Evolutionary conservation across 2,797 vertebrate species (phyloP).

Genomic region (Luscinia megarhynchos): DNA sequence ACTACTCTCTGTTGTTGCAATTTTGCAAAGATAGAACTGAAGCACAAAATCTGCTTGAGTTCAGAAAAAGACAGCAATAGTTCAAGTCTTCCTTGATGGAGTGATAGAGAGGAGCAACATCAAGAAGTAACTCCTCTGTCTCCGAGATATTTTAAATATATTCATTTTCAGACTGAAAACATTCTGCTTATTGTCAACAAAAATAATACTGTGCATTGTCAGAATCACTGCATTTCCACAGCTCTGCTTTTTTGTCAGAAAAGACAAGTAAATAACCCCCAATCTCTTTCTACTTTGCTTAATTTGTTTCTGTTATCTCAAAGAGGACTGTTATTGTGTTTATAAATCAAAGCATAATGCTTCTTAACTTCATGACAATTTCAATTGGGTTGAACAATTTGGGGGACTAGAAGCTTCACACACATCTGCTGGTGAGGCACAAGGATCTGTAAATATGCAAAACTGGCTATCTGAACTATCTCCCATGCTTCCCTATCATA

Average conservation of each 20-base stretch:
- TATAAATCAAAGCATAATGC: slow-evolving; percentile 33
- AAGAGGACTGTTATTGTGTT: slow-evolving; percentile 39
- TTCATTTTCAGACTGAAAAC: not conserved
- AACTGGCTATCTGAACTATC: not conserved
- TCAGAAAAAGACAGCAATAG: not conserved
- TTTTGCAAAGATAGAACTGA: not conserved
- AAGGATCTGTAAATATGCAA: not conserved
- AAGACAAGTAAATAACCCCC: slow-evolving; percentile 52
- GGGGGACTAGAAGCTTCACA: not conserved
- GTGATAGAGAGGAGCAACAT: not conserved
- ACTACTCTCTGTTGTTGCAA: not conserved
- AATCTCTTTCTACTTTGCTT: slow-evolving; percentile 53
- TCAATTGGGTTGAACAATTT: slow-evolving; percentile 21
- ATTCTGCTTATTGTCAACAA: slow-evolving; percentile 30
- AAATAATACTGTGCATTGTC: slow-evolving; percentile 13
- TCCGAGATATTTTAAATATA: slow-evolving; percentile 20
- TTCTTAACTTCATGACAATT: slow-evolving; percentile 28
- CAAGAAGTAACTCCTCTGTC: not conserved
- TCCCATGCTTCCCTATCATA: not conserved
- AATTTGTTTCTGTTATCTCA: slow-evolving; percentile 65
- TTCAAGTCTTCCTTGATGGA: not conserved
- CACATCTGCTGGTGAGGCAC: not conserved
- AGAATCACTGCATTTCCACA: slow-evolving; percentile 30
- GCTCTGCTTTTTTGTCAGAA: slow-evolving; percentile 27
- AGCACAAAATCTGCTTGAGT: not conserved